These are phyloP conservation scores for Drosophila burlai DNA, from an alignment of 1,140 invertebrate species.

Conservation along the genomic window DNA sequence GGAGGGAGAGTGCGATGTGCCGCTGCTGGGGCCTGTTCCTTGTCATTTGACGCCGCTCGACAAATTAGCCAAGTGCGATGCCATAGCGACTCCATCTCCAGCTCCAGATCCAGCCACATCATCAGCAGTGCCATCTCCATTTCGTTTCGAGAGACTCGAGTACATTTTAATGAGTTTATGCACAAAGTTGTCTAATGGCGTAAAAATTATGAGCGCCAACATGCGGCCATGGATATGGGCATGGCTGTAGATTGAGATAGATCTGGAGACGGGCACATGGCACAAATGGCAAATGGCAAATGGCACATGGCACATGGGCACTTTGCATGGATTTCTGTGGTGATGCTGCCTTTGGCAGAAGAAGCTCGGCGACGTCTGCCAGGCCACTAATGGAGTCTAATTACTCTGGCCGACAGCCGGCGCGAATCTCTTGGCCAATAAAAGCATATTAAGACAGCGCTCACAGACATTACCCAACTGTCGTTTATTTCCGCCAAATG, in stretches of 20 bases:
- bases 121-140: constrained; percentile 54
- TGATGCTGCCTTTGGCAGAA: constrained; percentile 9
- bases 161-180: constrained; percentile 82
- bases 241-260: constrained; percentile 29
- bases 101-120: constrained; percentile 36
- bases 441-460: constrained; percentile 68
- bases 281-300: constrained; percentile 20
- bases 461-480: constrained; percentile 48
- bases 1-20: constrained; percentile 8
- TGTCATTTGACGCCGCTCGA: constrained; percentile 73
- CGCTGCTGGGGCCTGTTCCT: constrained; percentile 35
- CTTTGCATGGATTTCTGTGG: constrained; percentile 68
- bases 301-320: constrained; percentile 44
- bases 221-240: constrained; percentile 43
- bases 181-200: constrained; percentile 78
- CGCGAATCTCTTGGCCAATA: constrained; percentile 68
- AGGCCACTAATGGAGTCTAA: constrained; percentile 74
- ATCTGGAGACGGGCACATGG: constrained; percentile 26
- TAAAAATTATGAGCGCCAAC: constrained; percentile 79
- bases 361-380: constrained; percentile 41
- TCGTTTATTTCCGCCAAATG: constrained; percentile 63
- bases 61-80: constrained; percentile 73
- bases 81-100: constrained; percentile 42
- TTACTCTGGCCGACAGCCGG: constrained; percentile 62
- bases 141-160: constrained; percentile 67